Percentiles rank a stretch among this genome's conserved stretches.
Conservation (phyloP, 1,140 invertebrate genomes). For the Euura lappo region DNA sequence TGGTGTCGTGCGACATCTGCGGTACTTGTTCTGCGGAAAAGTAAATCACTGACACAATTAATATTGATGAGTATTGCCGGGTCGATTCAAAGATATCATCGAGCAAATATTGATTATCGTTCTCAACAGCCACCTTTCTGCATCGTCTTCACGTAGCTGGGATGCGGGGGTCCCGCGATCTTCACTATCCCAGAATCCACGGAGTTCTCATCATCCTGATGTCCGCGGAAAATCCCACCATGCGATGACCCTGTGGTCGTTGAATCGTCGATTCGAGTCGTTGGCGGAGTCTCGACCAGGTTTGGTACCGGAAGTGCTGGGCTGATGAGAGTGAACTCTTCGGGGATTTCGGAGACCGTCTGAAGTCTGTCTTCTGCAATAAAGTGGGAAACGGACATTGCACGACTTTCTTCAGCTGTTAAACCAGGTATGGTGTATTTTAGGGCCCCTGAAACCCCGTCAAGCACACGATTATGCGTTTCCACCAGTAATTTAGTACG, state of each 20-base stretch:
- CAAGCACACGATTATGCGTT: no score
- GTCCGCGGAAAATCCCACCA: background rate
- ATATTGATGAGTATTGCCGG: background rate
- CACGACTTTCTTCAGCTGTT: no score
- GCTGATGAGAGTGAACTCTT: no score
- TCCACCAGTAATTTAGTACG: no score
- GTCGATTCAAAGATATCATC: constrained; percentile 4
- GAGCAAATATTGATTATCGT: background rate
- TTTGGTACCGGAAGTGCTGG: background rate
- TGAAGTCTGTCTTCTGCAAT: no score
- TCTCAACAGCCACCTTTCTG: constrained; percentile 35
- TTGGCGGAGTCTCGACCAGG: background rate
- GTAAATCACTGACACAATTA: constrained; percentile 6
- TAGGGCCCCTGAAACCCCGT: no score
- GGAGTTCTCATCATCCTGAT: constrained; percentile 14
- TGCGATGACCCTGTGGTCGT: no score
- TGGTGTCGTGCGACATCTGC: constrained; percentile 45
- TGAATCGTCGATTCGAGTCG: background rate
- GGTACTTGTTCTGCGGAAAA: constrained; percentile 30
- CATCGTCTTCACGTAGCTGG: constrained; percentile 45
- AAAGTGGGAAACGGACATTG: no score
- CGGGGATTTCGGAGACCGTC: no score
- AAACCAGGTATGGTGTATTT: no score
- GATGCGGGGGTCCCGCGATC: constrained; percentile 27
- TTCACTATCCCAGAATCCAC: constrained; percentile 17